Percentiles rank a stretch among this genome's conserved stretches.
phyloP scores from a whole-genome alignment of 1,140 invertebrate species.

The Drosophila eugracilis region DNA sequence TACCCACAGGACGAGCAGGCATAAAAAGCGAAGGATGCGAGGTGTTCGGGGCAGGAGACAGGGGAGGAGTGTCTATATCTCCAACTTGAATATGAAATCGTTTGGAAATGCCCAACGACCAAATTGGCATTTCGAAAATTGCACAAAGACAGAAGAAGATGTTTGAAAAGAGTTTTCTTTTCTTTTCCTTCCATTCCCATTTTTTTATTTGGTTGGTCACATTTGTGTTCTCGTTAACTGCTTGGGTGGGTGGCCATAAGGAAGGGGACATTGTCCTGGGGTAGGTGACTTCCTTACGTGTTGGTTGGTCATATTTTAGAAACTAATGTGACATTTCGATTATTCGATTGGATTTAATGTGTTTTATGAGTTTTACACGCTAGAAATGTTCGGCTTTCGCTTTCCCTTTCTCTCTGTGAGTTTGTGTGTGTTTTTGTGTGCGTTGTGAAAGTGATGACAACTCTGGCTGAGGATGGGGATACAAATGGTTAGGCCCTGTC shows the following conservation, averaged over 20 bases:
- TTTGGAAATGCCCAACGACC: slow-evolving; percentile 54
- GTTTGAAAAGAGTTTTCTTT: slow-evolving; percentile 66
- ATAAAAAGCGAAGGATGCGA: slow-evolving; percentile 57
- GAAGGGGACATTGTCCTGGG: neutral
- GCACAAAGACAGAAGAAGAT: slow-evolving; percentile 51
- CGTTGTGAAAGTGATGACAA: slow-evolving; percentile 60
- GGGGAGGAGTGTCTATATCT: slow-evolving; percentile 33
- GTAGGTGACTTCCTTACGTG: slow-evolving; percentile 64
- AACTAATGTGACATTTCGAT: slow-evolving; percentile 85
- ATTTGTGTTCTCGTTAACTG: slow-evolving; percentile 70
- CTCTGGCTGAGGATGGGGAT: slow-evolving; percentile 1
- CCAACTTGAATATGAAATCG: slow-evolving; percentile 76
- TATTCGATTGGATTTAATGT: slow-evolving; percentile 85
- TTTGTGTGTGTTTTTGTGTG: slow-evolving; percentile 7
- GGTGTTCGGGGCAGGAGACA: neutral
- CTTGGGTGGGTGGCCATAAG: neutral
- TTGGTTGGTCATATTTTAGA: slow-evolving; percentile 81
- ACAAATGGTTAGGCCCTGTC: slow-evolving; percentile 46
- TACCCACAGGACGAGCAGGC: slow-evolving; percentile 74
- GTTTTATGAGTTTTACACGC: slow-evolving; percentile 84
- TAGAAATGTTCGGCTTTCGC: slow-evolving; percentile 38
- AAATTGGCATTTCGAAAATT: slow-evolving; percentile 60
- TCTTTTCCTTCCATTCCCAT: neutral
- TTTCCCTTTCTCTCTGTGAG: slow-evolving; percentile 11
- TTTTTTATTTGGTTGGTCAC: slow-evolving; percentile 32